These are phyloP conservation scores for Buceros bicornis DNA, from an alignment of 2,797 vertebrate genomes.

Conservation along the genomic window DNA sequence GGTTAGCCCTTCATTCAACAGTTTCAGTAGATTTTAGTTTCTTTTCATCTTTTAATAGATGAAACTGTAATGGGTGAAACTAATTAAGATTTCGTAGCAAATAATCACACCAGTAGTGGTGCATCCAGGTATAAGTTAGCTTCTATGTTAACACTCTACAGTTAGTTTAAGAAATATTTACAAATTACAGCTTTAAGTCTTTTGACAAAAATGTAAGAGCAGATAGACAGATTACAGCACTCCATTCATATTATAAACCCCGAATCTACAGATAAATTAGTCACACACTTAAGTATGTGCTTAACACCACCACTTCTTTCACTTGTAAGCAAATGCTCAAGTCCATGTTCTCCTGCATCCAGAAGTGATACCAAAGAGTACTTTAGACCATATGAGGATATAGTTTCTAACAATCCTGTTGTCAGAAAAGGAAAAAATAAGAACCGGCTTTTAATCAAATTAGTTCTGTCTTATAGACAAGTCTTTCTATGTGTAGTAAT, in stretches of 20 bases:
- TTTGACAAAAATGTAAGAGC: neutral
- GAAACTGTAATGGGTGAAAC: neutral
- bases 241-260: neutral
- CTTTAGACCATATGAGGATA: neutral
- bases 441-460: neutral
- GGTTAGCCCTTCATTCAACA: constrained; percentile 1
- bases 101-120: neutral
- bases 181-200: neutral
- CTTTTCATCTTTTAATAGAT: constrained; percentile 6
- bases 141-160: neutral
- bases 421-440: neutral
- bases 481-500: too few relatives aligned
- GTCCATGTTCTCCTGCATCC: neutral
- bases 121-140: neutral
- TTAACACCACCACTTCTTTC: neutral
- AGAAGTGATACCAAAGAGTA: neutral
- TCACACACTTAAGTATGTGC: neutral
- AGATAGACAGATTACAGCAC: neutral
- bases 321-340: neutral
- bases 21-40: constrained; percentile 6
- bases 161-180: neutral
- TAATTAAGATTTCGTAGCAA: neutral
- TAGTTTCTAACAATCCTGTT: neutral
- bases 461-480: neutral
- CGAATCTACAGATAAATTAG: constrained; percentile 2